Evolutionary conservation across 2,113 vertebrate genomes (phyloP), one percentile per base, ranked within the genome.

Genomic region (Mirounga angustirostris): DNA sequence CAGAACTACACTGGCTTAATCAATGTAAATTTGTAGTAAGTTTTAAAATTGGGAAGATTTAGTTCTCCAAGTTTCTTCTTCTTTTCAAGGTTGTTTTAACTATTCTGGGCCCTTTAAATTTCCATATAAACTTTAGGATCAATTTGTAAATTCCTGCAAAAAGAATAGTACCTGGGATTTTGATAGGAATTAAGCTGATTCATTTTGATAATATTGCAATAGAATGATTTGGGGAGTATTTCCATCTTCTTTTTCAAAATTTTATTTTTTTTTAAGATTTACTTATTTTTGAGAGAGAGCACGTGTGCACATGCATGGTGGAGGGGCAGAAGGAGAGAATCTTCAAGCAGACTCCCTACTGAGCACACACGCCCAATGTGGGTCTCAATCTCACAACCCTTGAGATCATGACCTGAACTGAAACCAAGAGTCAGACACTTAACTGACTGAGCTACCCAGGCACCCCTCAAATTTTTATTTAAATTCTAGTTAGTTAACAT

Each of bases 51-150:
- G 30, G 46, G 9, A 87, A 91, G 16, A 52, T 10, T 69, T 36
- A 65, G 56, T 67, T 28, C 12, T 91, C 40, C 81, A 95, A 46
- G 6, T 94, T 87, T 87, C 36, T 93, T 89, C 40, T 56, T 69
- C n/a, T 69, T 95, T 97, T 94, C n/a, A 91, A 91, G 71, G 16
- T 56, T 82, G 67, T 59, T 94, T 88, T 88, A 26, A 79, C 61
- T 71, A 30, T 54, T 69, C 33, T 63, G 26, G 54, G 36, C 19
- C 43, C 82, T 91, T 36, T 88, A 67, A 40, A 76, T 86, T 95
- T 67, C 65, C 46, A 78, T 63, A 19, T 65, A 18, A 78, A 88
- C 69, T 83, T 96, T 73, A 79, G 43, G 61, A 50, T 79, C 84
- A 58, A 61, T 26, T 92, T 56, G 11, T 83, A 69, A 79, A 71